Evolutionary conservation across 2,113 vertebrate genomes (phyloP).

Genomic region (Columba livia): DNA sequence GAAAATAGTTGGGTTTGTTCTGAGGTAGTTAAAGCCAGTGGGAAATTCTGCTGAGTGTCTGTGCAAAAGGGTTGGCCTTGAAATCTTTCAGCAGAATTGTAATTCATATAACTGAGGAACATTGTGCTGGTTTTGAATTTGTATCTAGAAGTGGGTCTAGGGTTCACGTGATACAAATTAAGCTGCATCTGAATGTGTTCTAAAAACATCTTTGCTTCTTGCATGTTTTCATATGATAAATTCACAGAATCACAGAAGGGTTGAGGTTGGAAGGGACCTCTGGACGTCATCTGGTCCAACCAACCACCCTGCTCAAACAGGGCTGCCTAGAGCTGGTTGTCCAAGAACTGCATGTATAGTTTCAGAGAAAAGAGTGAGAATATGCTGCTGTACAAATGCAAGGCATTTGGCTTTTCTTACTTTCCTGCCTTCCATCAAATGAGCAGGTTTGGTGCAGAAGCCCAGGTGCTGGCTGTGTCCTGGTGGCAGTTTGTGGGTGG

Average conservation of each 20-base stretch:
- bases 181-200: not conserved
- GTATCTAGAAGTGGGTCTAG: not conserved
- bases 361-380: not conserved
- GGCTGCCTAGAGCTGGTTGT: not conserved
- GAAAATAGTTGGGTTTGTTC: not conserved
- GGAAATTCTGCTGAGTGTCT: not conserved
- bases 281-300: not conserved
- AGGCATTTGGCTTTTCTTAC: not conserved
- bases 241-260: not conserved
- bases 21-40: not conserved
- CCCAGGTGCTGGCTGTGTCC: accelerated
- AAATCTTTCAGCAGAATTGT: not conserved
- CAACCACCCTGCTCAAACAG: not conserved
- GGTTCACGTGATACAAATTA: accelerated
- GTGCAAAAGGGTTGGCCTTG: not conserved
- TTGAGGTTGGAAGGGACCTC: not conserved
- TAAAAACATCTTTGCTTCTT: not conserved
- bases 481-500: not conserved
- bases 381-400: not conserved
- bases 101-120: not conserved
- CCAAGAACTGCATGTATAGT: not conserved
- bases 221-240: not conserved
- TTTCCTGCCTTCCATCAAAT: not conserved
- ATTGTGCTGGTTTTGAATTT: not conserved
- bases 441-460: not conserved